Conservation (phyloP, 2,888 invertebrate genomes). For the Athalia rosae region DNA sequence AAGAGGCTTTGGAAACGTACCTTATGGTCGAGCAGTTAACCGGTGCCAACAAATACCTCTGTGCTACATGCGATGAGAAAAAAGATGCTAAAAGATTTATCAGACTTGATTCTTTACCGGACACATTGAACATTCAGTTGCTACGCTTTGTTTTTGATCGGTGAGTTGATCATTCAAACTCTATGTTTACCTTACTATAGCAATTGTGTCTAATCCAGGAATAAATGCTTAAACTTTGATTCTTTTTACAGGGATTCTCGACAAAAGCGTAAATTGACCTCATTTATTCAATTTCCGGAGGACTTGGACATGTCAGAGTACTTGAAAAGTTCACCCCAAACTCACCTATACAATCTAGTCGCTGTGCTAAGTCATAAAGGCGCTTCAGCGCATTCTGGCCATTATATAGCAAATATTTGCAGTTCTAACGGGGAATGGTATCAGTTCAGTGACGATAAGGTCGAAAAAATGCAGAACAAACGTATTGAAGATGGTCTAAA, state of each 20-base stretch:
- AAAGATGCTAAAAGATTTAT: constrained; percentile 77
- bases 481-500: constrained; percentile 66
- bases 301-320: constrained; percentile 77
- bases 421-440: constrained; percentile 77
- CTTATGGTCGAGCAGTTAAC: constrained; percentile 77
- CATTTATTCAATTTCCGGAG: constrained; percentile 78
- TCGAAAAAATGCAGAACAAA: constrained; percentile 73
- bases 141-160: constrained; percentile 79
- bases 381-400: constrained; percentile 80
- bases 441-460: constrained; percentile 80
- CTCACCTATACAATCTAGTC: constrained; percentile 76
- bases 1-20: constrained; percentile 76
- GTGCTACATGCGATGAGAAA: constrained; percentile 76
- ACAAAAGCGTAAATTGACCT: constrained; percentile 78
- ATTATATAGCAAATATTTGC: constrained; percentile 76
- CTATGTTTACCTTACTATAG: neutral
- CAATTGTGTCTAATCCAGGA: too few relatives aligned
- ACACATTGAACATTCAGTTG: constrained; percentile 78
- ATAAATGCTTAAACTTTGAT: constrained; percentile 27
- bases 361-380: constrained; percentile 82
- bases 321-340: constrained; percentile 64
- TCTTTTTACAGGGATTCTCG: constrained; percentile 74
- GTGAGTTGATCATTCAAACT: constrained; percentile 62
- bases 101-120: constrained; percentile 76
- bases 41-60: constrained; percentile 78